Evolutionary conservation across 2,888 invertebrate genomes (phyloP), one percentile per base, ranked within the genome.

Genomic region (Oligia strigilis): DNA sequence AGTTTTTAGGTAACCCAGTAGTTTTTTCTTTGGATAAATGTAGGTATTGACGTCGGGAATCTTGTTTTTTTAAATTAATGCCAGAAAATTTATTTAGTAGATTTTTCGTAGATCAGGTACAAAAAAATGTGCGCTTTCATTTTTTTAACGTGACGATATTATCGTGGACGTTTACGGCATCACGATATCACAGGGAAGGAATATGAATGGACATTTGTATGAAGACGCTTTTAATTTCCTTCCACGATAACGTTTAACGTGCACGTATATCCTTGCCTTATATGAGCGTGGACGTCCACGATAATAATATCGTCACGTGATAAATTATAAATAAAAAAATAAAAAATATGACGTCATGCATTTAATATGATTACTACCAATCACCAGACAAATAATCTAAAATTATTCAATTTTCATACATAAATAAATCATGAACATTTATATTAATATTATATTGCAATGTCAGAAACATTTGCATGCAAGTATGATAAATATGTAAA

Each of bases 401-500:
- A 29, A 52, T 70, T 36, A 8, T 13, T 60, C 0, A 58, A 23
- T n/a, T 0, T 8, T 13, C 5, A 62, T 62, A 19, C 9, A 40
- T 19, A 2, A 3, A 52, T 40, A 23, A 23, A 55, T 23, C 0
- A 55, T 23, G 1, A 46, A 72, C 29, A 8, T 60, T 49, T 3
- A 36, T 13, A n/a, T 36, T 60, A 58, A 23, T 23, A 3, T 23
- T 40, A 74, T 46, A 74, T 46, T 65, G 52, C 19, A 58, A 64
- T 55, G 29, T 8, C 13, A 60, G 23, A 70, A 64, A 36, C 17
- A 29, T 13, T 70, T 19, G 17, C 62, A 64, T 81, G 76, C 36
- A n/a, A 14, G 19, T 58, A 49, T 40, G 13, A 46, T 36, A 58
- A 69, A 75, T 58, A 70, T 46, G 40, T 78, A 46, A 64, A 65